phyloP scores from a whole-genome alignment of 2,797 vertebrate genomes.

The Microctenopoma steveboyesi region DNA sequence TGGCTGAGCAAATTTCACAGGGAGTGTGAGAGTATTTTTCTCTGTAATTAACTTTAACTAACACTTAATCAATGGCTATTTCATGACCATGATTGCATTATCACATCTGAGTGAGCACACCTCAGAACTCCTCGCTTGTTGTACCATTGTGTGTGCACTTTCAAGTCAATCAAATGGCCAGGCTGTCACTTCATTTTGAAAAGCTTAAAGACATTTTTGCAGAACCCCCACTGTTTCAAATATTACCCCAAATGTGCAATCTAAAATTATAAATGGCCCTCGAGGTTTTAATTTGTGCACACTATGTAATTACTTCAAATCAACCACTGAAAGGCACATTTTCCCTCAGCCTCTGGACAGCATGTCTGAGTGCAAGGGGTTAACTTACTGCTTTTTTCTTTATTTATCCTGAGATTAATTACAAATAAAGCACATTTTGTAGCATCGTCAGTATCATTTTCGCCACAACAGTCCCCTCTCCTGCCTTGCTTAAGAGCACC shows the following conservation, averaged over 20 bases:
- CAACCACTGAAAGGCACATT: slow-evolving; percentile 26
- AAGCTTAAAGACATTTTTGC: slow-evolving; percentile 34
- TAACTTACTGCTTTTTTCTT: slow-evolving; percentile 3
- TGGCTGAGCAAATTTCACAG: slow-evolving; percentile 2
- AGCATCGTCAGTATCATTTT: not conserved
- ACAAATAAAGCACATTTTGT: not conserved
- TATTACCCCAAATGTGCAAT: slow-evolving; percentile 45
- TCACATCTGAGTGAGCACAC: slow-evolving; percentile 22
- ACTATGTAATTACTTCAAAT: slow-evolving; percentile 54
- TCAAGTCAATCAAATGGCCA: slow-evolving; percentile 29
- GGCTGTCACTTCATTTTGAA: slow-evolving; percentile 41
- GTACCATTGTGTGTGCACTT: slow-evolving; percentile 27
- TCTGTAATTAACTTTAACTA: slow-evolving; percentile 57
- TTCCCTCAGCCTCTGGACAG: not conserved
- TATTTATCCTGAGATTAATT: slow-evolving; percentile 6
- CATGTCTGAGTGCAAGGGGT: not conserved
- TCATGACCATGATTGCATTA: slow-evolving; percentile 52
- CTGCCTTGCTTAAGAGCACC: slow-evolving; percentile 7
- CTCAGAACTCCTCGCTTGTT: slow-evolving; percentile 17
- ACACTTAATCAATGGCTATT: slow-evolving; percentile 62
- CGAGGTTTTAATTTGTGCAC: slow-evolving; percentile 48
- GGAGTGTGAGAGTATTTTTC: slow-evolving; percentile 15
- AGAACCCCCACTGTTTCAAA: slow-evolving; percentile 27
- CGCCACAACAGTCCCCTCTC: not conserved
- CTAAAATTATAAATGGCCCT: slow-evolving; percentile 50